Evolutionary conservation across 2,113 vertebrate genomes (phyloP), one percentile per base, ranked within the genome.

Genomic region (Fregata magnificens): DNA sequence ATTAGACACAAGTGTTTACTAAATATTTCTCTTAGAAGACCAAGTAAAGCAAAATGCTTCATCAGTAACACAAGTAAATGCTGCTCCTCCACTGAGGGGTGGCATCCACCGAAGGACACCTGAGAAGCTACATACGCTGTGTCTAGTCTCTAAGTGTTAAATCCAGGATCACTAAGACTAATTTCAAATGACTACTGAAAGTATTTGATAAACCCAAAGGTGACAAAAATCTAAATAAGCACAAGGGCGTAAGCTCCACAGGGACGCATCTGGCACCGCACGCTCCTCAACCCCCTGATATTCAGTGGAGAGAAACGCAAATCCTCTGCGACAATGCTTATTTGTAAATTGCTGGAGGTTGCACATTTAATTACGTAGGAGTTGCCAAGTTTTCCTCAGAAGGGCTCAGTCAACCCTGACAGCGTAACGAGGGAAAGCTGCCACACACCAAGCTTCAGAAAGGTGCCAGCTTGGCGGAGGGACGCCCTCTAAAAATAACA

Each of bases 241-340:
- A 74, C 8, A 45, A 0, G 1, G 36, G 26, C 2, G 2, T 36
- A 90, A 83, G 55, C 14, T 53, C n/a, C 0, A 1, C 40, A 47
- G 42, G 2, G 50, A 70, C 1, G 1, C 79, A 79, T 62, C 42
- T 7, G 2, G 29, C 42, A 31, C 34, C 3, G 2, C 9, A 36
- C 0, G 0, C 16, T 90, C 24, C 78, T 87, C 26, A 73, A 45
- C 10, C 14, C 28, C 10, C 28, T 0, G 0, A 19, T 42, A 49
- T 3, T 34, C 47, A 80, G 56, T 71, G 49, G 22, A 71, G 22
- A 53, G 72, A 80, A 88, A 92, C 2, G 1, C 66, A 56, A 86
- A 84, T 74, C 58, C 34, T 85, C 84, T 62, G 47, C 4, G 9
- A 56, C 0, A 1, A 59, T 9, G 50, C 52, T 67, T 45, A 56